Conservation (phyloP, 2,113 vertebrate genomes). For the Pelobates fuscus region DNA sequence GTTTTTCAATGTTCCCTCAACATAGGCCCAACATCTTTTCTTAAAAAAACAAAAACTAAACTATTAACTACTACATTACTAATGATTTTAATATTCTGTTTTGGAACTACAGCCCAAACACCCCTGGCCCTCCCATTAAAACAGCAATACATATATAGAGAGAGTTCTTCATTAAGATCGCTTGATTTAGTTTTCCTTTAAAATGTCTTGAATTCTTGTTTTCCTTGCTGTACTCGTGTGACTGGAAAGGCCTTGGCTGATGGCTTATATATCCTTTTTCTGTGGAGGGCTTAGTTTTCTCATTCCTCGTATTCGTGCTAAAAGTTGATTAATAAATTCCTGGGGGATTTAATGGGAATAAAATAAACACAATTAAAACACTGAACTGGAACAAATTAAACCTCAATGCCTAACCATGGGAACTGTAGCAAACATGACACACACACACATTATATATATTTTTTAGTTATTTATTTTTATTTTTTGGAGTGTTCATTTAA, state of each 20-base stretch:
- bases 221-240: constrained; percentile 58
- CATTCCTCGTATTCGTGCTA: constrained; percentile 95
- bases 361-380: constrained; percentile 38
- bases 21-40: constrained; percentile 44
- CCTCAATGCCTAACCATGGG: no score
- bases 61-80: constrained; percentile 63
- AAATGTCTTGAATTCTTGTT: constrained; percentile 60
- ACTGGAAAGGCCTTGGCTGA: constrained; percentile 51
- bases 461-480: no score
- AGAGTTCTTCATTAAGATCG: constrained; percentile 62
- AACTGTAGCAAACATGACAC: no score
- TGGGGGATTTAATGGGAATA: constrained; percentile 58
- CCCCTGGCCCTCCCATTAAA: constrained; percentile 45
- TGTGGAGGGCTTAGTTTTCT: constrained; percentile 91
- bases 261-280: constrained; percentile 88
- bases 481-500: no score
- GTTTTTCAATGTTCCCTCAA: background rate
- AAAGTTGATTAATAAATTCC: constrained; percentile 92
- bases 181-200: constrained; percentile 59
- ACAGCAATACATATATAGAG: constrained; percentile 46
- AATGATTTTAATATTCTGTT: constrained; percentile 54
- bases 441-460: no score
- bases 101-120: constrained; percentile 23
- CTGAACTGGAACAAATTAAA: no score
- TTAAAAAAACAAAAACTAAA: constrained; percentile 64